A percentile compares a stretch with the other conserved stretches of the same genome.
phyloP scores from a whole-genome alignment of 2,888 invertebrate species.

The Oscheius sp. region DNA sequence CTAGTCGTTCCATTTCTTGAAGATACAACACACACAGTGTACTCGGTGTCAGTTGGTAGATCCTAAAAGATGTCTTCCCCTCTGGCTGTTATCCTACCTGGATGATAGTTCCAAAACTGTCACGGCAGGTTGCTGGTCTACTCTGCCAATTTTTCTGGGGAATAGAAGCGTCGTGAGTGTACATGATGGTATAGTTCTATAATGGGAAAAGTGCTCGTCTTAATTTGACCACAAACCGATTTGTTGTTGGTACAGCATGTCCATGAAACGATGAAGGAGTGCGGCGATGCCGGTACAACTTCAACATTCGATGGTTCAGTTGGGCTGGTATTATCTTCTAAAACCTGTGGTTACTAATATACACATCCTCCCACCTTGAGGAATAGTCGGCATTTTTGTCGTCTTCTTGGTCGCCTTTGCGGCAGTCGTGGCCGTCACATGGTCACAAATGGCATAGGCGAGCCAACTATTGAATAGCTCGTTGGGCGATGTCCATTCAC shows the following conservation, averaged over 20 bases:
- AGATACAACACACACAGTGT: constrained; percentile 65
- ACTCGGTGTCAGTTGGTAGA: constrained; percentile 63
- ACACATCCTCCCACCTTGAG: constrained; percentile 8
- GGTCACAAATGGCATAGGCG: constrained; percentile 65
- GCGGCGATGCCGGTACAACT: constrained; percentile 60
- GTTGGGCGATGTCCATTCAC: constrained; percentile 61
- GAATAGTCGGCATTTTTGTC: constrained; percentile 44
- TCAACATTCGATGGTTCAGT: constrained; percentile 66
- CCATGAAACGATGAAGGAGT: constrained; percentile 66
- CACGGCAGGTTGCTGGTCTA: constrained; percentile 57
- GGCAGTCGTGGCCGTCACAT: constrained; percentile 54
- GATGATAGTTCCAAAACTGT: constrained; percentile 59
- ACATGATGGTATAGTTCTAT: constrained; percentile 67
- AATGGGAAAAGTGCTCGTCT: constrained; percentile 12
- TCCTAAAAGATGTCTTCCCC: constrained; percentile 27
- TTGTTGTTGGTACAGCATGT: constrained; percentile 70
- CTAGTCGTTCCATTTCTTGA: constrained; percentile 52
- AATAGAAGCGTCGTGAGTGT: constrained; percentile 61
- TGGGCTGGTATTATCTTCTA: constrained; percentile 2
- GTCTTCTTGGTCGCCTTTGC: constrained; percentile 39
- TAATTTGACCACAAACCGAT: constrained; percentile 45
- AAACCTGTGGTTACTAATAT: neutral
- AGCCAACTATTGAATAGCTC: constrained; percentile 68
- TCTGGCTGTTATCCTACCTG: constrained; percentile 26
- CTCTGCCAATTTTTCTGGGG: constrained; percentile 62